phyloP scores from a whole-genome alignment of 2,797 vertebrate species.

The Lacerta viridis region DNA sequence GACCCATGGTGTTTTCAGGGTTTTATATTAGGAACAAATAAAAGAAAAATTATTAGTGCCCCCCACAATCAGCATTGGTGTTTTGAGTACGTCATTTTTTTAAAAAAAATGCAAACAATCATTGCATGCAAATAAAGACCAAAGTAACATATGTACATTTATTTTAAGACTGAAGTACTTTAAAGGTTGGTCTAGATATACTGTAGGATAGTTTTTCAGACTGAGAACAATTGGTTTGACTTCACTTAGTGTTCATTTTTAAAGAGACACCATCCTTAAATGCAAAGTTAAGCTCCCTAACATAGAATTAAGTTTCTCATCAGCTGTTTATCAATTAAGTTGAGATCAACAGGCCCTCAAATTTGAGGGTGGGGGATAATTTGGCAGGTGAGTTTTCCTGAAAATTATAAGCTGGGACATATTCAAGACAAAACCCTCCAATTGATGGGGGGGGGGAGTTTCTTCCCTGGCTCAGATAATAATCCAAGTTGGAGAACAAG shows the following conservation, averaged over 20 bases:
- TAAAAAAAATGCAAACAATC: background rate
- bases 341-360: background rate
- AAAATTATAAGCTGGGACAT: background rate
- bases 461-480: too few species aligned
- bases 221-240: background rate
- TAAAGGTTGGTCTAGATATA: background rate
- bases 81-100: background rate
- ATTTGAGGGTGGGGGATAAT: background rate
- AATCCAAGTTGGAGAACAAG: background rate
- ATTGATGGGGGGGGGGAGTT: too few species aligned
- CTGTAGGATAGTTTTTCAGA: background rate
- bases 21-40: conserved; percentile 33
- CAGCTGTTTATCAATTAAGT: background rate
- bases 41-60: background rate
- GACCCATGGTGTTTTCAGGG: conserved; percentile 36
- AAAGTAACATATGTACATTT: background rate
- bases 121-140: background rate
- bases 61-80: background rate
- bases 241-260: too few species aligned
- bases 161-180: background rate
- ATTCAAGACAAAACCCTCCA: too few species aligned
- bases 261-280: background rate
- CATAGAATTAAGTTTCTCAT: background rate
- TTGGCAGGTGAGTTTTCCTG: background rate
- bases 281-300: background rate